Evolutionary conservation across 2,113 vertebrate species (phyloP), one percentile per base, ranked within the genome.

Genomic region (Embiotoca jacksoni): DNA sequence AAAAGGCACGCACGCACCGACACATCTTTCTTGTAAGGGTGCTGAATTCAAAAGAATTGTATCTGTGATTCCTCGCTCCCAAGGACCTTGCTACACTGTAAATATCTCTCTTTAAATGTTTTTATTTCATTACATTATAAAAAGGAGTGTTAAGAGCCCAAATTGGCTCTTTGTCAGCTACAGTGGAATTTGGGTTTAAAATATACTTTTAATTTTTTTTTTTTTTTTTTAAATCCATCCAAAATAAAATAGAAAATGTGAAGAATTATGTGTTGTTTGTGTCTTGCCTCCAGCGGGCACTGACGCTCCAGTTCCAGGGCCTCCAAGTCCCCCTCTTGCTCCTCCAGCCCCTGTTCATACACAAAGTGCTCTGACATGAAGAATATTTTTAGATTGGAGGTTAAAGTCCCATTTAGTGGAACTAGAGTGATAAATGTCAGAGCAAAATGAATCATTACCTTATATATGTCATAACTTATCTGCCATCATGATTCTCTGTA

Each of bases 211-310:
- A 5, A 56, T 62, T 23, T 23, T 23, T 23, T 23, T 23, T 23
- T 23, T 23, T 23, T 23, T 23, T 23, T 23, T 23, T 23, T 23
- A 23, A 23, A 23, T 23, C 23, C 23, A 23, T 23, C 23, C 23
- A 23, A 23, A 71, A 33, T 33, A n/a, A 37, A 9, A 30, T 14
- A 13, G 7, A 32, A 75, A 52, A 59, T 3, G 4, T 16, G 14
- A 5, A 61, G 33, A 49, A 33, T 36, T 3, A 70, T 65, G 66
- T 65, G 9, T 54, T 37, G 23, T 66, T 37, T 68, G 46, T 49
- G 39, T 72, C 83, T 88, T 89, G 39, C 91, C 88, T 91, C 92
- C 86, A 63, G 80, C 87, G 3, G 91, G 88, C 6, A 91, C 30
- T 13, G 57, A 65, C 14, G 83, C 80, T 56, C 92, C 92, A 57